These are phyloP conservation scores for Cecropterus lyciades DNA, from an alignment of 1,140 invertebrate genomes.

Conservation along the genomic window DNA sequence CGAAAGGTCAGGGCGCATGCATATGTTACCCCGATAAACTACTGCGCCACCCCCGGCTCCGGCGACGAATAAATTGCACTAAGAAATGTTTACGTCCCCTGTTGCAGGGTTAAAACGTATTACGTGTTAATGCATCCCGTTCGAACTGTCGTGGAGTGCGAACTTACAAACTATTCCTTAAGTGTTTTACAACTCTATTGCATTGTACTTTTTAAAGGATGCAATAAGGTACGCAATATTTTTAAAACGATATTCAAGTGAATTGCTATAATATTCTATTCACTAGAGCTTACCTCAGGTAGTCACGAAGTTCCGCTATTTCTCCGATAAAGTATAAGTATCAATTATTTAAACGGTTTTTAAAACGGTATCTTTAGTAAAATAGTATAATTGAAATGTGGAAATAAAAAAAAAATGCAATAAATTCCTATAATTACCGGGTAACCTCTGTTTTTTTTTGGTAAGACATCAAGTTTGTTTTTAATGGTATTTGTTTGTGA, in stretches of 20 bases:
- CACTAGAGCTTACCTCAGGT: background rate
- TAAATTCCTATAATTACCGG: too few species aligned
- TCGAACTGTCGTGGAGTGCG: background rate
- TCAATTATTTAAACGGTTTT: too few species aligned
- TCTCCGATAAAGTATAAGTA: background rate
- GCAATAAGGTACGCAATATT: background rate
- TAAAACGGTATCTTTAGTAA: too few species aligned
- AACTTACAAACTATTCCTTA: constrained; percentile 9
- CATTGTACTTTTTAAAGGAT: background rate
- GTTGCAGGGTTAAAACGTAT: constrained; percentile 32
- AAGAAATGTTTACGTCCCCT: constrained; percentile 36
- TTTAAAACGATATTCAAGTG: background rate
- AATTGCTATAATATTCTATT: background rate
- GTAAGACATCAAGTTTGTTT: too few species aligned
- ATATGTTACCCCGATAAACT: constrained; percentile 50
- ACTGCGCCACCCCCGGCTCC: constrained; percentile 32
- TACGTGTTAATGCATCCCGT: constrained; percentile 29
- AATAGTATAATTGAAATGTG: too few species aligned
- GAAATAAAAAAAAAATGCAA: too few species aligned
- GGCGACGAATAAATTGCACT: constrained; percentile 31
- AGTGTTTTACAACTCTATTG: constrained; percentile 10
- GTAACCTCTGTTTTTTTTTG: too few species aligned
- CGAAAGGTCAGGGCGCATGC: constrained; percentile 59
- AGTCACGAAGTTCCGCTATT: background rate
- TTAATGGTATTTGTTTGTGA: too few species aligned